Base-by-base conservation (phyloP, 2,888 invertebrate genomes). In the Villa cingulata region DNA sequence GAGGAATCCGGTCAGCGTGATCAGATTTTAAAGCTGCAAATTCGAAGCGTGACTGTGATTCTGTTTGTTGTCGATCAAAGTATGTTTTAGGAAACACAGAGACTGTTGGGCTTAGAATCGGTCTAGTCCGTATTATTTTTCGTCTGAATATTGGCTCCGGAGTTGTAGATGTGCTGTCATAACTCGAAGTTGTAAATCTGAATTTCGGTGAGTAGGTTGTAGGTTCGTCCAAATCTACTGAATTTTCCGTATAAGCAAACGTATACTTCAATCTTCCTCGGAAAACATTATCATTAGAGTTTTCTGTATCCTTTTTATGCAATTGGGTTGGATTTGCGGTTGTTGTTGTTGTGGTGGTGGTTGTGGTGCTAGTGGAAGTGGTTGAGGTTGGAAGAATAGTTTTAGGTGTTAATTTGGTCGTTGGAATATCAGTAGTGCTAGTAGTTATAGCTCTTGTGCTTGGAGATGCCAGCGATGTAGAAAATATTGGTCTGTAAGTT, bases 241-340 rank as follows among this genome's bases (percentile, higher is more conserved):
- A 52, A 43, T 60, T 63, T 37, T 54, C 56, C 1, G 55, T 51
- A 3, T 61, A 62, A 15, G 64, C 62, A 9, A 58, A 60, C 1
- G 68, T 66, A 42, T 64, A 69, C 0, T 69, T 61, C 1, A 67
- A 68, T 3, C 68, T 61, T 2, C 70, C 66, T 20, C 67, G 57
- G 3, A 59, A 53, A 20, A 59, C 59, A 16, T 55, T 54, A 17
- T 60, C 60, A 1, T 50, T 23, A 14, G 50, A 48, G n/a, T n/a
- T n/a, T 1, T 41, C 51, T 20, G 19, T 6, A 10, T 19, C 19
- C 2, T 15, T 46, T 14, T 32, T 32, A 14, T 32, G 48, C n/a
- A n/a, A n/a, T n/a, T n/a, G n/a, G n/a, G 53, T 42, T 18, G 49
- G 45, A 20, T 41, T 45, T 15, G 48, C 43, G n/a, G 51, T 50